Conservation (phyloP, 1,140 invertebrate genomes). For the Temnothorax curvispinosus region DNA sequence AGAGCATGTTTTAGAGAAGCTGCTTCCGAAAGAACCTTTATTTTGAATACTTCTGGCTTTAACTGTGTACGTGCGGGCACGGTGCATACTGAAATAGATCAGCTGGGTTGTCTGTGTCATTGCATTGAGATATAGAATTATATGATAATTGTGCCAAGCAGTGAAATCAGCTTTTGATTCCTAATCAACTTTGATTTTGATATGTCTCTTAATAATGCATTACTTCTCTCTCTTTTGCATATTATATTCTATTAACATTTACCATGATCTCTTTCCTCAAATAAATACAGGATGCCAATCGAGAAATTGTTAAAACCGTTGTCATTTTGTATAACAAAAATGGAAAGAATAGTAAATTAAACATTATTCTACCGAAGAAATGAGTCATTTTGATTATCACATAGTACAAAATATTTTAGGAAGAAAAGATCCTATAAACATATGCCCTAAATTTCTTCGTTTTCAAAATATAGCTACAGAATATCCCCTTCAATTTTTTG, state of each 20-base stretch:
- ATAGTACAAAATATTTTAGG: neutral
- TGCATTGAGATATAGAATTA: slow-evolving; percentile 68
- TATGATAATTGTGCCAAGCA: slow-evolving; percentile 80
- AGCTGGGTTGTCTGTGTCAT: slow-evolving; percentile 74
- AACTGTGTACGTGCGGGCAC: neutral
- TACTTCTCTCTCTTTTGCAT: neutral
- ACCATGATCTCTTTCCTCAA: neutral
- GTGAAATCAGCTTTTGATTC: slow-evolving; percentile 7
- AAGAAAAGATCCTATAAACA: too few species aligned
- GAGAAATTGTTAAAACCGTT: neutral
- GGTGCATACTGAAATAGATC: slow-evolving; percentile 81
- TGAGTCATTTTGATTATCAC: neutral
- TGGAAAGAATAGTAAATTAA: neutral
- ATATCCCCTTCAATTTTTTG: too few species aligned
- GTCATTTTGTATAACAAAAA: neutral
- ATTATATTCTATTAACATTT: neutral
- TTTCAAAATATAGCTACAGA: too few species aligned
- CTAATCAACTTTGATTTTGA: neutral
- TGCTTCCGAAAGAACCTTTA: slow-evolving; percentile 8
- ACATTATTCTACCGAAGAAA: neutral
- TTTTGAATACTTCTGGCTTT: slow-evolving; percentile 56
- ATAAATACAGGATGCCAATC: neutral
- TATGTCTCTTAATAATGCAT: neutral
- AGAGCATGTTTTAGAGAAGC: neutral
- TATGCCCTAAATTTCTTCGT: too few species aligned